These are phyloP conservation scores for Polyploca ridens DNA, from an alignment of 2,888 invertebrate species.

Conservation along the genomic window DNA sequence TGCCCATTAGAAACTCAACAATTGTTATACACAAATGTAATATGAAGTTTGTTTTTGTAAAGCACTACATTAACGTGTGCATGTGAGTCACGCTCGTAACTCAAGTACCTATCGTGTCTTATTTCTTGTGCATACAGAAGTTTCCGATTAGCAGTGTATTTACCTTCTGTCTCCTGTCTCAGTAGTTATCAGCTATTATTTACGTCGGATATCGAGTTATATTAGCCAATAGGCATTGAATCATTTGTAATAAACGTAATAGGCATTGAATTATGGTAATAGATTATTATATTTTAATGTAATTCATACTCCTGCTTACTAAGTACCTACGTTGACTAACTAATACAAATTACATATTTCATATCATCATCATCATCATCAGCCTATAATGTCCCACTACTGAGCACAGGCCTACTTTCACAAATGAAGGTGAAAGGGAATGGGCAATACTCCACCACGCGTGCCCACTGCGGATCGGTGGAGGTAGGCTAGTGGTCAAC, in stretches of 20 bases:
- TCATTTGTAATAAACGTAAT: constrained; percentile 31
- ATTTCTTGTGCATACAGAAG: constrained; percentile 43
- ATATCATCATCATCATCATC: too few species aligned
- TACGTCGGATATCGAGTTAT: constrained; percentile 34
- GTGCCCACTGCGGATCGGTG: too few species aligned
- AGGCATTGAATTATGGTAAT: too few species aligned
- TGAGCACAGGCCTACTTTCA: too few species aligned
- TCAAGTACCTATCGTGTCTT: constrained; percentile 39
- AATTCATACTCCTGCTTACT: too few species aligned
- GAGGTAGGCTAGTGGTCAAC: too few species aligned
- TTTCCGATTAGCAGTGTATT: constrained; percentile 45
- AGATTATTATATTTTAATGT: too few species aligned
- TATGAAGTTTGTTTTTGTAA: constrained; percentile 40
- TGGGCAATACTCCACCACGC: too few species aligned
- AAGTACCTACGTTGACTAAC: too few species aligned
- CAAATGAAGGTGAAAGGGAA: too few species aligned
- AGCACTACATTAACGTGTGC: constrained; percentile 44
- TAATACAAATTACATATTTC: too few species aligned
- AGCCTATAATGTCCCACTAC: too few species aligned
- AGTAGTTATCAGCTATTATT: constrained; percentile 26
- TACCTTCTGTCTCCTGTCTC: constrained; percentile 31
- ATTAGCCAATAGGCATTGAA: constrained; percentile 34
- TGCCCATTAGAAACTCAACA: neutral
- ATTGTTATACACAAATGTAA: neutral
- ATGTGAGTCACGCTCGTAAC: constrained; percentile 46